Evolutionary conservation across 1,140 invertebrate genomes (phyloP).

Genomic region (Calosoma granatense): DNA sequence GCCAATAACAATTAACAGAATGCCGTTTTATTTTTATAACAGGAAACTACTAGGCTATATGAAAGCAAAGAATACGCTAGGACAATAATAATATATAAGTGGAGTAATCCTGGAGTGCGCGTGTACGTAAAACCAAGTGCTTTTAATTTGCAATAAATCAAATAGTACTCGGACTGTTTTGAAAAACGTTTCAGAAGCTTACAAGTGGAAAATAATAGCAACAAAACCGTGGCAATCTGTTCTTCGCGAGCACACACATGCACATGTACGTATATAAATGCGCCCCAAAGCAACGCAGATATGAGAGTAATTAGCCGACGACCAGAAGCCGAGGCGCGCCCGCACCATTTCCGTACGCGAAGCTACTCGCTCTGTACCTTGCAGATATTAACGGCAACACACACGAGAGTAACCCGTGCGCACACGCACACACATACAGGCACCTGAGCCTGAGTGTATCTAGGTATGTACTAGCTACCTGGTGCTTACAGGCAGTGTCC

Average conservation of each 20-base stretch:
- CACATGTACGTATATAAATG: not conserved
- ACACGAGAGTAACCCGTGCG: not conserved
- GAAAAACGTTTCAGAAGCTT: conserved; percentile 7
- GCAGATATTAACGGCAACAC: not conserved
- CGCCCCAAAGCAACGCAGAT: not conserved
- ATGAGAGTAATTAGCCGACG: not conserved
- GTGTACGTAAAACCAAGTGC: no score
- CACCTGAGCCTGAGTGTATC: no score
- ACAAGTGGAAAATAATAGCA: not conserved
- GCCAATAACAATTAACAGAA: no score
- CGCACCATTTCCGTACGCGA: not conserved
- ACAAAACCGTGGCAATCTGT: conserved; percentile 5
- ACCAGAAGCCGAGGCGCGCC: not conserved
- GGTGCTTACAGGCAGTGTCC: not conserved
- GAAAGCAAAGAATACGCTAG: no score
- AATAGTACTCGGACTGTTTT: not conserved
- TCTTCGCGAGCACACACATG: not conserved
- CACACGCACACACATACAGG: no score
- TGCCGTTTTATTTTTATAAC: no score
- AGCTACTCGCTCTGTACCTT: not conserved
- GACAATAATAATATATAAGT: no score
- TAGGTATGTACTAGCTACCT: no score
- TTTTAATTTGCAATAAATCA: conserved; percentile 7
- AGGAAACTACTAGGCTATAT: no score
- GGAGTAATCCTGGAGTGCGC: no score